These are phyloP conservation scores for Buathra laborator DNA, from an alignment of 2,888 invertebrate species.

Conservation along the genomic window DNA sequence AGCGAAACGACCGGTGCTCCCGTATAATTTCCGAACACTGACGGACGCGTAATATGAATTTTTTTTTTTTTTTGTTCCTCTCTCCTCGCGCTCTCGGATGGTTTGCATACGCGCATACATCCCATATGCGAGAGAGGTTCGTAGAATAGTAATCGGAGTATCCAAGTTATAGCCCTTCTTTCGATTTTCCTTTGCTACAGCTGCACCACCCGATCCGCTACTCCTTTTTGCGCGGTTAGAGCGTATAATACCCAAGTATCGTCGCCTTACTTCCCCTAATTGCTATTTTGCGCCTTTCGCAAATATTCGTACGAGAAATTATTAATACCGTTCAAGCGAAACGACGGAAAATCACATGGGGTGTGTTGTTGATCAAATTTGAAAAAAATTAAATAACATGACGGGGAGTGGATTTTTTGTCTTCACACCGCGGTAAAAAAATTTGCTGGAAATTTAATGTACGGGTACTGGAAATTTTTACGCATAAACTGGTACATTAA, in stretches of 20 bases:
- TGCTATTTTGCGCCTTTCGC: constrained; percentile 32
- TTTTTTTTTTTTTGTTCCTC: constrained; percentile 38
- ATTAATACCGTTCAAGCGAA: constrained; percentile 19
- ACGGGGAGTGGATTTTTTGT: too few relatives aligned
- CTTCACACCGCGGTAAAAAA: too few relatives aligned
- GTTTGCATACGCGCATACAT: constrained; percentile 16
- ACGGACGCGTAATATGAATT: constrained; percentile 69
- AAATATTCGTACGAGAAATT: constrained; percentile 37
- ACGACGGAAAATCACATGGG: neutral
- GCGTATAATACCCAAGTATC: constrained; percentile 61
- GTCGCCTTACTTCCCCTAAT: constrained; percentile 53
- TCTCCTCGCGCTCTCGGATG: constrained; percentile 24
- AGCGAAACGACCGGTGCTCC: constrained; percentile 69
- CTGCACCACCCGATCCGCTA: constrained; percentile 30
- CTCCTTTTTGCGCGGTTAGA: constrained; percentile 57
- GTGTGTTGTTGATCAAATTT: too few relatives aligned
- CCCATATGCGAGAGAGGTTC: constrained; percentile 25
- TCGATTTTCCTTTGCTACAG: constrained; percentile 27
- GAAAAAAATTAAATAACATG: too few relatives aligned
- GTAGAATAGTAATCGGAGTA: constrained; percentile 41
- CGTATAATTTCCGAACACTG: constrained; percentile 70
- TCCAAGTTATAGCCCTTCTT: neutral
- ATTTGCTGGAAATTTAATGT: too few relatives aligned
- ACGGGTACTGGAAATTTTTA: too few relatives aligned
- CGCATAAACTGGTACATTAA: too few relatives aligned